Evolutionary conservation across 2,797 vertebrate species (phyloP).

Genomic region (Eulemur mongoz): DNA sequence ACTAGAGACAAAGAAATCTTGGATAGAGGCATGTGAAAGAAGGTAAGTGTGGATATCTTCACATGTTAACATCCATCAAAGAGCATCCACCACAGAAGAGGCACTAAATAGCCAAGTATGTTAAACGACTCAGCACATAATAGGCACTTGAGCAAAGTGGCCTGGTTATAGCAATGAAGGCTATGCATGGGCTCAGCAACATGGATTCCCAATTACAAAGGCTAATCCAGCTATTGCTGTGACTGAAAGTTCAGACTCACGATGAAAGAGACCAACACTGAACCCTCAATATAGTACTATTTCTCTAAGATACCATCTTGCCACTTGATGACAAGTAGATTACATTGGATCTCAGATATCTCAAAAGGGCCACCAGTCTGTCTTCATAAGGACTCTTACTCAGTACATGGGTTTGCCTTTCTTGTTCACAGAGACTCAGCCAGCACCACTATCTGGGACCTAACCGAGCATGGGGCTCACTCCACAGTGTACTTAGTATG

Average conservation of each 20-base stretch:
- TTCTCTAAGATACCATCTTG: not conserved
- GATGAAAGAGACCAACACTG: not conserved
- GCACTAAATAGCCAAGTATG: fast-evolving
- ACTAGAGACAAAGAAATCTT: not conserved
- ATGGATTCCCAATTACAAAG: not conserved
- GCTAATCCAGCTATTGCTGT: not conserved
- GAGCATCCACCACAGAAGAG: not conserved
- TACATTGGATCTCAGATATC: not conserved
- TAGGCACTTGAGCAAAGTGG: too few relatives aligned
- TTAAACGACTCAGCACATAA: not conserved
- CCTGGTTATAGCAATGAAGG: not conserved
- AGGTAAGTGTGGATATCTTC: not conserved
- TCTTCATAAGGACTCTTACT: not conserved
- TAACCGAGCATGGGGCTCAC: too few relatives aligned
- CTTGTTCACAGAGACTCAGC: not conserved
- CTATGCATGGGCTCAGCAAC: fast-evolving
- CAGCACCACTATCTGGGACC: too few relatives aligned
- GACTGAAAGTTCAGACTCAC: not conserved
- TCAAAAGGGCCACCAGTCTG: not conserved
- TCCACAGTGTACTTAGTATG: not conserved
- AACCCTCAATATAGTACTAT: not conserved
- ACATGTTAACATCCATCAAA: not conserved
- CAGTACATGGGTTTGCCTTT: not conserved
- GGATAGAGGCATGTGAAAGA: not conserved
- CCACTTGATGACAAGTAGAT: not conserved